Base-by-base conservation (phyloP, 2,888 invertebrate species). In the Stramonita haemastoma region DNA sequence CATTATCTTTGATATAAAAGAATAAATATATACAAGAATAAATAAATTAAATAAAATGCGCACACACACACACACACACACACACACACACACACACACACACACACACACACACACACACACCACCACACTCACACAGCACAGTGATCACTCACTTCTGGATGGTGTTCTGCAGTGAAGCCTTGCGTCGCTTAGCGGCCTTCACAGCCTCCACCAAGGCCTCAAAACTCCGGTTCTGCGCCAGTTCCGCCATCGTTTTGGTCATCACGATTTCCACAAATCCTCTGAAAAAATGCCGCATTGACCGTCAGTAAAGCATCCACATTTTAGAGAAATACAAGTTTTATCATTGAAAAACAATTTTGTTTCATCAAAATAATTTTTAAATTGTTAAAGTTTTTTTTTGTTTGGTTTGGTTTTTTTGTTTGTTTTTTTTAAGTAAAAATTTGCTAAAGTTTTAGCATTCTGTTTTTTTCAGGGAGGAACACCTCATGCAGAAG, bases 171-270 rank as follows among this genome's bases (percentile, higher is more conserved):
- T 95, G 95, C 29, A 96, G 92, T 70, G 93, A 92, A 17, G 95
- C 94, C 90, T 95, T 96, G 85, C 94, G 94, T 32, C 93, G 92
- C 90, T 95, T 95, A 90, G 95, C 94, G 60, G 90, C 91, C 22
- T 90, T 91, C 8, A 96, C 95, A 83, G 95, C 94, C 22, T 94
- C 93, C 0, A 93, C 86, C 26, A 96, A 92, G 26, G 93, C 91
- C 83, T 93, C 91, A 91, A 94, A 96, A 22, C 92, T 94, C 85
- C 95, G 95, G 86, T 93, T 93, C 89, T 95, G 93, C 19, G 94
- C 94, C 87, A 96, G 91, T 91, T 96, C 95, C 57, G 93, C 91
- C 90, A 95, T 91, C 0, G 95, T 95, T 79, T 93, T 93, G 13
- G 93, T 91, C 93, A 96, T n/a, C n/a, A 70, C 26, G 11, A 70